Percentiles rank a stretch among this genome's conserved stretches.
Conservation (phyloP, 2,888 invertebrate species). For the Diplolepis rosae region DNA sequence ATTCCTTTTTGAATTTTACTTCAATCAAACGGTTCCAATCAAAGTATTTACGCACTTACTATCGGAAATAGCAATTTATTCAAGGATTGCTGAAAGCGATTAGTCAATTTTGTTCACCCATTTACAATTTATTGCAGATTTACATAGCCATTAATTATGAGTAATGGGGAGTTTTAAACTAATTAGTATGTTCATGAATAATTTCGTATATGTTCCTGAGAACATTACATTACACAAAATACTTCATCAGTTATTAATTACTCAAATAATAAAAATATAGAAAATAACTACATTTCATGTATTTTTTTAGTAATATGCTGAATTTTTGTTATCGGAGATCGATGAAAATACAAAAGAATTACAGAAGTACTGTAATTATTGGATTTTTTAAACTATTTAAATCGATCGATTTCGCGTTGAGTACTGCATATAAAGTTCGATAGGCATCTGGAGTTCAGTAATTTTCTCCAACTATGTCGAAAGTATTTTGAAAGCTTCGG, state of each 20-base stretch:
- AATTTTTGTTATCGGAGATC: not conserved
- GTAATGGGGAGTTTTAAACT: not conserved
- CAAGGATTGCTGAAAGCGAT: not conserved
- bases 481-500: conserved; percentile 29
- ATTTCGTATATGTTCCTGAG: not conserved
- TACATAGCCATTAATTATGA: not conserved
- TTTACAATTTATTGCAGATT: conserved; percentile 9
- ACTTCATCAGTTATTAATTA: too few relatives aligned
- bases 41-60: too few relatives aligned
- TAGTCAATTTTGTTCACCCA: not conserved
- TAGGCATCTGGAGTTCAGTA: not conserved
- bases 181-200: not conserved
- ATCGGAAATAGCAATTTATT: not conserved
- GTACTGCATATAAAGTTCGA: not conserved
- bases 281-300: too few relatives aligned
- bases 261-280: too few relatives aligned
- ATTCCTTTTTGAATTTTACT: too few relatives aligned
- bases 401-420: not conserved
- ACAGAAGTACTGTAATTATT: conserved; percentile 18
- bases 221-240: not conserved
- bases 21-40: too few relatives aligned
- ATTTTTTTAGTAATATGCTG: not conserved
- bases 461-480: conserved; percentile 21
- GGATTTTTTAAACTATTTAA: conserved; percentile 25
- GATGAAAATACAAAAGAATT: not conserved